Evolutionary conservation across 2,888 invertebrate genomes (phyloP).

Genomic region (Dermolepida albohirtum): DNA sequence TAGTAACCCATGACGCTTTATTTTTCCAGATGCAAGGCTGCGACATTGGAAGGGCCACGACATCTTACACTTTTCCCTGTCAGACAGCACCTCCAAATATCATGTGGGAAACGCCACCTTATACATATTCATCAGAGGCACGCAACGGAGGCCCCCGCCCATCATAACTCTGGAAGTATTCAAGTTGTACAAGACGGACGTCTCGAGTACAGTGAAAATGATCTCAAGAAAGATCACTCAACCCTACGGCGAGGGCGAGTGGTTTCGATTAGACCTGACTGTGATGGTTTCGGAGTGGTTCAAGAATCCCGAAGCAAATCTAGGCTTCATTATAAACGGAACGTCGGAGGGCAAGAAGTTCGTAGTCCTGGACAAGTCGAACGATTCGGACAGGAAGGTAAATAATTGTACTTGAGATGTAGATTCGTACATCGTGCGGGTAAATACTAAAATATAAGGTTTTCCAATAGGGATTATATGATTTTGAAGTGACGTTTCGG

Average conservation of each 20-base stretch:
- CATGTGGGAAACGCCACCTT: slow-evolving; percentile 77
- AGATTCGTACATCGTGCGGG: too few species aligned
- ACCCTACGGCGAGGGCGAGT: slow-evolving; percentile 73
- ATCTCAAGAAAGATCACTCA: slow-evolving; percentile 64
- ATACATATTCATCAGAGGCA: slow-evolving; percentile 74
- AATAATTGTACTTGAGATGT: too few species aligned
- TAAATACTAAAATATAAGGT: too few species aligned
- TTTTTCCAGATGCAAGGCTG: slow-evolving; percentile 73
- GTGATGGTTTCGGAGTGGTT: slow-evolving; percentile 83
- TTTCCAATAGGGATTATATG: too few species aligned
- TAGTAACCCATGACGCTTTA: slow-evolving; percentile 32
- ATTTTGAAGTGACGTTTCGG: too few species aligned
- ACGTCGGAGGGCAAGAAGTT: slow-evolving; percentile 68
- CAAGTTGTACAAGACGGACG: slow-evolving; percentile 60
- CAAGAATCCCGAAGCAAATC: slow-evolving; percentile 77
- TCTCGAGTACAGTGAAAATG: slow-evolving; percentile 56
- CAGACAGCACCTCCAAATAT: slow-evolving; percentile 77
- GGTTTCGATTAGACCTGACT: slow-evolving; percentile 81
- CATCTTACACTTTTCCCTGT: slow-evolving; percentile 79
- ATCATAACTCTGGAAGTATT: slow-evolving; percentile 61
- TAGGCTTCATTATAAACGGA: slow-evolving; percentile 81
- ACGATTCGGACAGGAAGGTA: slow-evolving; percentile 34
- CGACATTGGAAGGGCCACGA: slow-evolving; percentile 77
- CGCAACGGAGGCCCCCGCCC: slow-evolving; percentile 61
- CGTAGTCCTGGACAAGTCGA: slow-evolving; percentile 20